phyloP scores from a whole-genome alignment of 2,797 vertebrate genomes.

The Pseudochirops cupreus region DNA sequence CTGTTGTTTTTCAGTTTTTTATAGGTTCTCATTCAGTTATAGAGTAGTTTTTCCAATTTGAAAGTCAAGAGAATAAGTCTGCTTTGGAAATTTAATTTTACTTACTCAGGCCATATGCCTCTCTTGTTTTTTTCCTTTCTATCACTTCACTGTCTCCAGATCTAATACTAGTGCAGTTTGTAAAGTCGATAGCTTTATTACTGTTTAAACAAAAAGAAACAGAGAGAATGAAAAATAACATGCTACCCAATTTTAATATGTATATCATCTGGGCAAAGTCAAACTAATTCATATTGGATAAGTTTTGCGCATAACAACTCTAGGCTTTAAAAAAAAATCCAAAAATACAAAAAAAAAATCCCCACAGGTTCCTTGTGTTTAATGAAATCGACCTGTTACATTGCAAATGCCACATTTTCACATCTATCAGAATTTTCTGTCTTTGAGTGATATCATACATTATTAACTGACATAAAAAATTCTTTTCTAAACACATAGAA shows the following conservation, averaged over 20 bases:
- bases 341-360: not conserved
- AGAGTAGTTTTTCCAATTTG: conserved; percentile 43
- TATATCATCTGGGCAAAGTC: conserved; percentile 37
- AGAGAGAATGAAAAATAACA: conserved; percentile 51
- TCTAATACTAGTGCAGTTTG: conserved; percentile 49
- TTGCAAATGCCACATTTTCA: conserved; percentile 21
- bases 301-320: conserved; percentile 38
- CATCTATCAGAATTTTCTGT: conserved; percentile 16
- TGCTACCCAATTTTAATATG: conserved; percentile 59
- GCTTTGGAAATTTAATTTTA: conserved; percentile 40
- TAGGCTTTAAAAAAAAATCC: conserved; percentile 24
- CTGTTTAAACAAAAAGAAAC: conserved; percentile 22
- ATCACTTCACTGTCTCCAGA: conserved; percentile 22
- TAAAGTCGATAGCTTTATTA: conserved; percentile 56
- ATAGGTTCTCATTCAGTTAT: conserved; percentile 32
- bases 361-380: conserved; percentile 1
- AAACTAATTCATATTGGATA: conserved; percentile 34
- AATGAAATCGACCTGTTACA: conserved; percentile 31
- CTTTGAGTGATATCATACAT: not conserved
- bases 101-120: conserved; percentile 32
- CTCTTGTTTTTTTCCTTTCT: not conserved
- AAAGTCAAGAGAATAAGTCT: conserved; percentile 32
- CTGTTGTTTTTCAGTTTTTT: conserved; percentile 16
- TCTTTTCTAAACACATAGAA: conserved; percentile 38
- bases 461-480: conserved; percentile 45